Evolutionary conservation across 2,113 vertebrate species (phyloP), one percentile per base, ranked within the genome.

Genomic region (Phylloscopus whistleri): DNA sequence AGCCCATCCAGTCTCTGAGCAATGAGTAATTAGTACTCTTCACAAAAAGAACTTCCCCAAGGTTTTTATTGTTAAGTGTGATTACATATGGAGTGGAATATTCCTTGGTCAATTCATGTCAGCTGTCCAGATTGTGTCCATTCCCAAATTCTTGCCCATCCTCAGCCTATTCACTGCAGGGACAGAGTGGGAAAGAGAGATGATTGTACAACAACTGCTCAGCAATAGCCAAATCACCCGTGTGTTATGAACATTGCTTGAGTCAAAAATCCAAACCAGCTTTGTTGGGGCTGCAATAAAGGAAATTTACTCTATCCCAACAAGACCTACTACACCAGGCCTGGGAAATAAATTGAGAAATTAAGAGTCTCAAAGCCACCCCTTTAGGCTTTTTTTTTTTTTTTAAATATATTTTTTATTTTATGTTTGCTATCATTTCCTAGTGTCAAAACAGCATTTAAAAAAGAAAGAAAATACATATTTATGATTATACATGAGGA

Each of bases 71-170:
- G 13, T 11, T 56, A 13, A 60, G 1, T 5, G 12, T 46, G 10
- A 23, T 64, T 35, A 5, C 35, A 7, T 33, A 44, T 13, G 21
- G 18, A 1, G 0, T 27, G 24, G 46, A 76, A 73, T 52, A 80
- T 22, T 75, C 17, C 76, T 16, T 33, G 16, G 16, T 69, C 37
- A 46, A 0, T 73, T 91, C 2, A 0, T 1, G 7, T 62, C 46
- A 64, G 16, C 33, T 80, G 13, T 43, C 22, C 37, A 64, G 44
- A 4, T 28, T 76, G 16, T 68, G 3, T 31, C 22, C 3, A 12
- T 24, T 87, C n/a, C 13, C 6, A 77, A 37, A 59, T 53, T 79
- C 26, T 80, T 62, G 33, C 21, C 30, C 28, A 66, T 4, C 2
- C 6, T 66, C 31, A 62, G 19, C 37, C n/a, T 44, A 43, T 5